Evolutionary conservation across 2,797 vertebrate genomes (phyloP).

Genomic region (Sebastes iracundus): DNA sequence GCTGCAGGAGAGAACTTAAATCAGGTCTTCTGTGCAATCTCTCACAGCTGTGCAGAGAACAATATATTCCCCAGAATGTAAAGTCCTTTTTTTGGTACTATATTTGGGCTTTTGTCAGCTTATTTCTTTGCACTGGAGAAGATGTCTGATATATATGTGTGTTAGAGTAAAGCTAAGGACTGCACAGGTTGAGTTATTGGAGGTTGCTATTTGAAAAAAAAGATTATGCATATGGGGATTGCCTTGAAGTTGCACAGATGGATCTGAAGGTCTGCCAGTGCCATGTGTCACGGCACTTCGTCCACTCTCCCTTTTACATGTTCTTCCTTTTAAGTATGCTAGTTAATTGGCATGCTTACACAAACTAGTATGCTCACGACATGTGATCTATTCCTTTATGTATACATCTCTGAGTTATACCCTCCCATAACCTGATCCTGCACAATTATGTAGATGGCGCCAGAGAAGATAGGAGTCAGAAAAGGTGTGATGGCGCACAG

Average conservation of each 20-base stretch:
- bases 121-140: conserved; percentile 19
- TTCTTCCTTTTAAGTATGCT: background rate
- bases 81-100: background rate
- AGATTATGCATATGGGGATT: background rate
- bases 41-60: conserved; percentile 25
- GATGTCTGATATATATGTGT: conserved; percentile 4
- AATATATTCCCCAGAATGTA: conserved; percentile 14
- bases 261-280: background rate
- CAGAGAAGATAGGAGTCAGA: background rate
- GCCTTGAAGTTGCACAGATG: background rate
- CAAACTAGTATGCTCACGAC: background rate
- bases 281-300: background rate
- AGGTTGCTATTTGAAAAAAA: background rate
- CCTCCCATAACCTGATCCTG: background rate
- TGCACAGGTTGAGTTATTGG: background rate
- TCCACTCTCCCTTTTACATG: background rate
- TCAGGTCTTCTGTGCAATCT: conserved; percentile 13
- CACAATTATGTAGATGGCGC: conserved; percentile 23
- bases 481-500: conserved; percentile 16
- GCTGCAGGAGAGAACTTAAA: background rate
- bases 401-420: background rate
- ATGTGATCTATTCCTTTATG: background rate
- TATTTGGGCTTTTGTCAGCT: conserved; percentile 18
- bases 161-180: background rate
- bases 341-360: background rate